A percentile compares a stretch with the other conserved stretches of the same genome.
Conservation (phyloP, 2,888 invertebrate genomes). For the Drosophila eohydei region DNA sequence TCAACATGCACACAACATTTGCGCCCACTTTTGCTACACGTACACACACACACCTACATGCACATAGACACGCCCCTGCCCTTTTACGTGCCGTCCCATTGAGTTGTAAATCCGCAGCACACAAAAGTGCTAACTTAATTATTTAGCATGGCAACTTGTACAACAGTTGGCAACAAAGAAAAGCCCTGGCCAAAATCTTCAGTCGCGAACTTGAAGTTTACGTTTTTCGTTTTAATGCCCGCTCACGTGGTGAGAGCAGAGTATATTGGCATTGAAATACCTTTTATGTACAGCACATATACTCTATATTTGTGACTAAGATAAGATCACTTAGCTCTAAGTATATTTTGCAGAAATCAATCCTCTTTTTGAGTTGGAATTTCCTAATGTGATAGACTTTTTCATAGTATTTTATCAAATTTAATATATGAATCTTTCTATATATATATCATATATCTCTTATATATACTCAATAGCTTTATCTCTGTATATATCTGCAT, state of each 20-base stretch:
- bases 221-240: constrained; percentile 22
- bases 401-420: too few species aligned
- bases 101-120: constrained; percentile 69
- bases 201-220: constrained; percentile 62
- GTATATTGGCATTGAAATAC: background rate
- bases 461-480: too few species aligned
- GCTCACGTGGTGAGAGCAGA: background rate
- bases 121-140: constrained; percentile 80
- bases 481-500: background rate
- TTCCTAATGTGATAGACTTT: background rate
- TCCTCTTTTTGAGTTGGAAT: background rate
- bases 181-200: constrained; percentile 66
- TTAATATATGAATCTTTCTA: background rate
- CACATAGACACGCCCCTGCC: background rate
- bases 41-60: constrained; percentile 1
- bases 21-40: constrained; percentile 28
- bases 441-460: background rate
- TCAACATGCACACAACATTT: constrained; percentile 58
- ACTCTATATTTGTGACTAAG: background rate
- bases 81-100: constrained; percentile 27
- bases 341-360: background rate
- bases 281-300: background rate
- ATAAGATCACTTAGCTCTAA: background rate
- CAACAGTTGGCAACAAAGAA: constrained; percentile 71
- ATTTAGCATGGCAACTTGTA: constrained; percentile 72